Evolutionary conservation across 1,140 invertebrate genomes (phyloP), one percentile per base, ranked within the genome.

Genomic region (Eumeta japonica): DNA sequence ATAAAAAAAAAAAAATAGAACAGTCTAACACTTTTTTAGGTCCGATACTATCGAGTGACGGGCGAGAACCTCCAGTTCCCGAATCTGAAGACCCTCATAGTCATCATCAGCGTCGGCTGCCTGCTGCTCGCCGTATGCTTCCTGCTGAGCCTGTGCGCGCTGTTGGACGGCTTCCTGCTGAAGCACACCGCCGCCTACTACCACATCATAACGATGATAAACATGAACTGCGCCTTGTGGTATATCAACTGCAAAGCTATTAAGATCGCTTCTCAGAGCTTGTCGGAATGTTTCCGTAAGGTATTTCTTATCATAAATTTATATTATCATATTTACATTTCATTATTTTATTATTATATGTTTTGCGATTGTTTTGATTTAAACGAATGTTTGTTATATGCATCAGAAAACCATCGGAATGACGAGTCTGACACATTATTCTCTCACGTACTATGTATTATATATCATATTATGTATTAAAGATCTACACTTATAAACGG

Each of bases 161-260:
- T 83, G 10, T 42, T 82, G 36, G 80, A 82, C 31, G 81, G 80
- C 1, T 83, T 81, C 48, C 65, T 76, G 12, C 40, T 82, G n/a
- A 76, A 76, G 41, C 81, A 83, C 41, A 82, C 80, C 0, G 62
- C 64, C 3, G 81, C 80, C 0, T 83, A 83, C 44, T 79, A 76
- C 38, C 81, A 83, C 41, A 81, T 83, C 17, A 80, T 82, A 15
- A 82, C 75, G 1, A 83, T 82, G 79, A 80, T 82, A 28, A 82
- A 83, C 41, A 82, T 82, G 80, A 82, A 82, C 44, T 81, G 79
- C 37, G 80, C 81, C 2, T 62, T 83, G 3, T 82, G 81, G 81
- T 82, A 81, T 46, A 82, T 83, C 14, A 83, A 82, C 50, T 82
- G 80, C 46, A 72, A 77, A 54, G 81, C 74, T 3, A 80, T 83